These are phyloP conservation scores for Rhynchomys soricoides DNA, from an alignment of 2,113 vertebrate species.

Conservation along the genomic window DNA sequence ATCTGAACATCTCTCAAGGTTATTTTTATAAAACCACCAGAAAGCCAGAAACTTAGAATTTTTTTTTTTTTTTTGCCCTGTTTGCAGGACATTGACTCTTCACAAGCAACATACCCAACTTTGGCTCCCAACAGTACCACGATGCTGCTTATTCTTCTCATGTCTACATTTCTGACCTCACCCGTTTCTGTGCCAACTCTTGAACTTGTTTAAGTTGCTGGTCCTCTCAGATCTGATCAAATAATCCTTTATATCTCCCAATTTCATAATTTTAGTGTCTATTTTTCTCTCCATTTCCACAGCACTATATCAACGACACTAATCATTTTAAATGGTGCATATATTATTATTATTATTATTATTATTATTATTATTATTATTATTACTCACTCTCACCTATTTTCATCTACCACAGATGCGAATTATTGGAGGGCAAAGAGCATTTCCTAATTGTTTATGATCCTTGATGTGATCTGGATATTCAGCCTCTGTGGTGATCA, in stretches of 20 bases:
- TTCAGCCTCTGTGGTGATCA: no score
- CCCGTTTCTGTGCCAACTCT: background rate
- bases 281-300: background rate
- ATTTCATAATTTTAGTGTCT: background rate
- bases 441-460: background rate
- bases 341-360: no score
- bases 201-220: background rate
- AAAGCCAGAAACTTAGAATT: background rate
- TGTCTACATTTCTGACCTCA: rapidly evolving
- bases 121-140: background rate
- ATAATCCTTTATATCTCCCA: background rate
- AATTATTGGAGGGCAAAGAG: background rate
- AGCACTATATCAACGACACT: background rate
- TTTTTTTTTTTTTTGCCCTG: background rate
- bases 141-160: background rate
- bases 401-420: background rate
- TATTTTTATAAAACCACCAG: background rate
- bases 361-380: background rate
- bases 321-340: background rate
- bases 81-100: background rate
- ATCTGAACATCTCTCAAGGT: background rate
- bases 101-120: background rate
- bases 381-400: background rate
- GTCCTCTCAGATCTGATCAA: background rate
- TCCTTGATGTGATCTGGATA: background rate